A percentile compares a stretch with the other conserved stretches of the same genome.
Conservation (phyloP, 2,797 vertebrate genomes). For the Bufotes viridis region DNA sequence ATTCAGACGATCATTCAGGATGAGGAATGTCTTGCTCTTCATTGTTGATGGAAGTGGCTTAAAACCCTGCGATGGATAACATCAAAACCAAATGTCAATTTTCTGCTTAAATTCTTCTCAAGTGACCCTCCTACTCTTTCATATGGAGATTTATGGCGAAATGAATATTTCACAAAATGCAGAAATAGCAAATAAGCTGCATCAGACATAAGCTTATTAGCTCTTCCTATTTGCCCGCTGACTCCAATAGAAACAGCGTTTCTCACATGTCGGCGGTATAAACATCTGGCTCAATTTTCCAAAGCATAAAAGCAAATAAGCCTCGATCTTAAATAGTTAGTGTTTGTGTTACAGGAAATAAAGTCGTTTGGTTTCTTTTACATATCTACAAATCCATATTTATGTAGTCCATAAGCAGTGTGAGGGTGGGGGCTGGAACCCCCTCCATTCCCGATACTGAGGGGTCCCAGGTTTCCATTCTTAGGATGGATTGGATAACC, state of each 20-base stretch:
- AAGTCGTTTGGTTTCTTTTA: not conserved
- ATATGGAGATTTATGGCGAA: conserved; percentile 38
- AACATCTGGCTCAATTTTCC: not conserved
- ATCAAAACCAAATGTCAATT: conserved; percentile 44
- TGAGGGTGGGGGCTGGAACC: not conserved
- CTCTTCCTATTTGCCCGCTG: not conserved
- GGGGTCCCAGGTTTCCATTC: not conserved
- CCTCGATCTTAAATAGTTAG: not conserved
- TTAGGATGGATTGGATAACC: not conserved
- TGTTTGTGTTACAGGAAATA: not conserved
- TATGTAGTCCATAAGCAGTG: not conserved
- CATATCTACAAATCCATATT: not conserved
- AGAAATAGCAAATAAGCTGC: conserved; percentile 16
- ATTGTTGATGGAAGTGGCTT: conserved; percentile 6
- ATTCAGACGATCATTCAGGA: conserved; percentile 13
- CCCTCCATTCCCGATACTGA: not conserved
- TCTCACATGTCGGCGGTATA: not conserved
- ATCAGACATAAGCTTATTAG: conserved; percentile 4
- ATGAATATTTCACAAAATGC: conserved; percentile 30
- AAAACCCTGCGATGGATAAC: conserved; percentile 29
- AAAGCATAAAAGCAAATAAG: not conserved
- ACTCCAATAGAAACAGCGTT: not conserved
- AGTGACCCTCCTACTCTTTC: conserved; percentile 16
- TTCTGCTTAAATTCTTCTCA: conserved; percentile 48
- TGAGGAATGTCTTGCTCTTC: conserved; percentile 5